Evolutionary conservation across 2,888 invertebrate genomes (phyloP).

Genomic region (Lasiommata megera): DNA sequence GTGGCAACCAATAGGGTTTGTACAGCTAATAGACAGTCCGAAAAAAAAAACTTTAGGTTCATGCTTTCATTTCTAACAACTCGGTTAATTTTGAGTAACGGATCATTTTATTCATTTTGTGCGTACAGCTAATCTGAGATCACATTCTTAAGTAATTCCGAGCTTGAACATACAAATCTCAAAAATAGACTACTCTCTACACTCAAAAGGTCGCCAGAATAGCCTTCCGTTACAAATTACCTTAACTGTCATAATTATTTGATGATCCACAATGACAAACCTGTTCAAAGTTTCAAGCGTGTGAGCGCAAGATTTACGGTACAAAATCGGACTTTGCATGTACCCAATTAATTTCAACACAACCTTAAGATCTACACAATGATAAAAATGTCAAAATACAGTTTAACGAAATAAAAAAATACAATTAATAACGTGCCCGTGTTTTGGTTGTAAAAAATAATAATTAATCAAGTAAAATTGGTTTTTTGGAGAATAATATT

Average conservation of each 20-base stretch:
- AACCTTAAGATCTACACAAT: background rate
- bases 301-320: background rate
- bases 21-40: too few species aligned
- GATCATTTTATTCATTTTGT: too few species aligned
- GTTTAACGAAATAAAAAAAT: conserved; percentile 1
- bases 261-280: background rate
- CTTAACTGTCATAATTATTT: background rate
- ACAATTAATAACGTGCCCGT: background rate
- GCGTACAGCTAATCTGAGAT: too few species aligned
- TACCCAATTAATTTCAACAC: conserved; percentile 4
- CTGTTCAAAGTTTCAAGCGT: background rate
- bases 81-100: too few species aligned
- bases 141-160: too few species aligned
- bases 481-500: too few species aligned
- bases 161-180: too few species aligned
- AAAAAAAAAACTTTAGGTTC: too few species aligned
- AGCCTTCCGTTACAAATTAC: background rate
- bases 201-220: background rate
- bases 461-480: background rate
- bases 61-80: too few species aligned
- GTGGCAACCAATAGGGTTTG: too few species aligned
- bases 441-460: background rate
- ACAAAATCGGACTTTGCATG: background rate
- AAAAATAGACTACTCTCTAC: too few species aligned
- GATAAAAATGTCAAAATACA: conserved; percentile 4